These are phyloP conservation scores for Neoascia interrupta DNA, from an alignment of 2,888 invertebrate species.

Conservation along the genomic window DNA sequence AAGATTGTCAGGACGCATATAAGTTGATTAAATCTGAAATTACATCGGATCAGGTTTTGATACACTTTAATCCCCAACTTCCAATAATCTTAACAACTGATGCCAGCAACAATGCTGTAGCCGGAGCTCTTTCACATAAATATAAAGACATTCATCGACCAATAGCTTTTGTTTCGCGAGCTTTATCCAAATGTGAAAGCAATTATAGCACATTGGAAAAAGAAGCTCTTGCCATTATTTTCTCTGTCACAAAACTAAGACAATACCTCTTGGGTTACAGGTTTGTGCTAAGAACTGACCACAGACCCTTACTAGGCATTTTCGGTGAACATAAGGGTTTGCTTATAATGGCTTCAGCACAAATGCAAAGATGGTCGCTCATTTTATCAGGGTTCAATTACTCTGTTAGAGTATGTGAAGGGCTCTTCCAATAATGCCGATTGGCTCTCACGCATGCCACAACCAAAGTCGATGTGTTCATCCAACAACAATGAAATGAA, in stretches of 20 bases:
- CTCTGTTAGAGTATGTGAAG: conserved; percentile 12
- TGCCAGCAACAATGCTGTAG: conserved; percentile 17
- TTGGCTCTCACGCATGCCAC: conserved; percentile 13
- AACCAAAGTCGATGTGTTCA: background rate
- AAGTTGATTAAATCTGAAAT: conserved; percentile 27
- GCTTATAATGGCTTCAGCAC: conserved; percentile 48
- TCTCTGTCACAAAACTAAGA: conserved; percentile 55
- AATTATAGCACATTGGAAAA: conserved; percentile 2
- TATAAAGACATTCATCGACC: background rate
- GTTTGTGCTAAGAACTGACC: conserved; percentile 55
- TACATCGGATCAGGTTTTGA: conserved; percentile 19
- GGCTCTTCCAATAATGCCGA: conserved; percentile 11
- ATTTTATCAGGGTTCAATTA: conserved; percentile 28
- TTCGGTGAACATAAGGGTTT: conserved; percentile 57
- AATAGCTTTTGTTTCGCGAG: conserved; percentile 21
- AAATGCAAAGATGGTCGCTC: conserved; percentile 29
- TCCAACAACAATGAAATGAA: conserved; percentile 9
- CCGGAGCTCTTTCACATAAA: conserved; percentile 22
- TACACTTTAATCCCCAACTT: conserved; percentile 26
- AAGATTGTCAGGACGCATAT: conserved; percentile 1
- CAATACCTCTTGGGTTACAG: conserved; percentile 53
- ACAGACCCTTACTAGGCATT: conserved; percentile 53
- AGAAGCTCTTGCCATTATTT: conserved; percentile 20
- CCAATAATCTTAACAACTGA: conserved; percentile 27
- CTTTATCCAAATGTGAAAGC: conserved; percentile 14